These are phyloP conservation scores for Scaeva pyrastri DNA, from an alignment of 2,888 invertebrate genomes.

Conservation along the genomic window DNA sequence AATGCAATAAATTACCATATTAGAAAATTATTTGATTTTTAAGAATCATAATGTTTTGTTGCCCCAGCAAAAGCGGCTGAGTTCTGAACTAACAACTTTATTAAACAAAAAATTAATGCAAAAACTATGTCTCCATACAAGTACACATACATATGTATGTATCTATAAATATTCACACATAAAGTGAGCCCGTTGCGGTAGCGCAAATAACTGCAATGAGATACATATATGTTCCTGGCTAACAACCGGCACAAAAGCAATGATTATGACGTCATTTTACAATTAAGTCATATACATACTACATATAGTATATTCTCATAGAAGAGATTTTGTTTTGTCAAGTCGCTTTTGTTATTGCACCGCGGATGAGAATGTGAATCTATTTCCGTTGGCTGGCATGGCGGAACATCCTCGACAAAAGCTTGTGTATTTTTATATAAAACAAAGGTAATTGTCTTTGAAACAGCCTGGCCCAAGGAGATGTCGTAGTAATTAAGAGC, in stretches of 20 bases:
- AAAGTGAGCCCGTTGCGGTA: not conserved
- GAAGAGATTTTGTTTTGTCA: slow-evolving; percentile 44
- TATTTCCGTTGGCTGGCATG: slow-evolving; percentile 55
- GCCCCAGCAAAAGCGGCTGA: not conserved
- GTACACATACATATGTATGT: not conserved
- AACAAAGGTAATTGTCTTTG: slow-evolving; percentile 51
- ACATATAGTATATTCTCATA: too few relatives aligned
- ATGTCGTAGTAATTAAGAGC: not conserved
- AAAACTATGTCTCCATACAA: not conserved
- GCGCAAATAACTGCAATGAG: slow-evolving; percentile 3
- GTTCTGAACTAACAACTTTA: slow-evolving; percentile 7
- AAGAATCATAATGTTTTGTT: not conserved
- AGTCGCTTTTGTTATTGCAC: slow-evolving; percentile 41
- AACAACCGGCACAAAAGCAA: slow-evolving; percentile 27
- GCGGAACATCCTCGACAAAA: slow-evolving; percentile 60
- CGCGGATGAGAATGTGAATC: slow-evolving; percentile 47
- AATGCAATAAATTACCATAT: slow-evolving; percentile 8
- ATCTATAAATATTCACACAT: not conserved
- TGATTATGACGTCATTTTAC: slow-evolving; percentile 47
- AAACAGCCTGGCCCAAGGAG: not conserved
- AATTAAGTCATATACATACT: slow-evolving; percentile 22
- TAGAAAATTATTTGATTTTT: not conserved
- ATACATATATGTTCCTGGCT: not conserved
- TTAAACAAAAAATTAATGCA: not conserved
- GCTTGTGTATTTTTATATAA: slow-evolving; percentile 3